These are phyloP conservation scores for Lasioglossum baleicum DNA, from an alignment of 1,140 invertebrate species.

Conservation along the genomic window DNA sequence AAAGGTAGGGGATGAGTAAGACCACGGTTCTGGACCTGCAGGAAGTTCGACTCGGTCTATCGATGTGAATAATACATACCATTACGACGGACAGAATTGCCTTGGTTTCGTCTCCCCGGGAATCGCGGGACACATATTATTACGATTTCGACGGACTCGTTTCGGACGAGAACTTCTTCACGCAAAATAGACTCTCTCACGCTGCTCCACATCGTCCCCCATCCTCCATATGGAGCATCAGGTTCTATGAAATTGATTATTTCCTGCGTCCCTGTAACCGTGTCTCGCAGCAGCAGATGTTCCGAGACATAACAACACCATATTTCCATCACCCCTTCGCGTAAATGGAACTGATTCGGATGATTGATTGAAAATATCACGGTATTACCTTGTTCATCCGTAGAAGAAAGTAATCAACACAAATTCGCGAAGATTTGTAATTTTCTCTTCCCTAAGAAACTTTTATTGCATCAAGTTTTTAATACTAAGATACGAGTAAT, in stretches of 20 bases:
- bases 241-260: constrained; percentile 1
- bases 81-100: constrained; percentile 50
- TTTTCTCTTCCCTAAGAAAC: no score
- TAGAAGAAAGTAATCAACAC: no score
- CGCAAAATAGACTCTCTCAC: constrained; percentile 1
- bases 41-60: constrained; percentile 52
- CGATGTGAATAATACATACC: constrained; percentile 60
- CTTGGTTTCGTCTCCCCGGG: constrained; percentile 2
- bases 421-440: no score
- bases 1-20: constrained; percentile 14
- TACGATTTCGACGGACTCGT: constrained; percentile 15
- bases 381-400: no score
- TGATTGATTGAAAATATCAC: neutral
- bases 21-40: constrained; percentile 19
- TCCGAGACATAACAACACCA: neutral
- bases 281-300: neutral
- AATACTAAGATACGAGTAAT: no score
- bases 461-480: no score
- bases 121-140: constrained; percentile 37
- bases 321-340: neutral
- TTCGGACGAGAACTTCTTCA: neutral
- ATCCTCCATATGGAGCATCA: neutral
- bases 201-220: neutral
- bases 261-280: no score
- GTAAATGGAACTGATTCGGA: neutral